Base-by-base conservation (phyloP, 1,140 invertebrate species). In the Sminthurides bifidus region DNA sequence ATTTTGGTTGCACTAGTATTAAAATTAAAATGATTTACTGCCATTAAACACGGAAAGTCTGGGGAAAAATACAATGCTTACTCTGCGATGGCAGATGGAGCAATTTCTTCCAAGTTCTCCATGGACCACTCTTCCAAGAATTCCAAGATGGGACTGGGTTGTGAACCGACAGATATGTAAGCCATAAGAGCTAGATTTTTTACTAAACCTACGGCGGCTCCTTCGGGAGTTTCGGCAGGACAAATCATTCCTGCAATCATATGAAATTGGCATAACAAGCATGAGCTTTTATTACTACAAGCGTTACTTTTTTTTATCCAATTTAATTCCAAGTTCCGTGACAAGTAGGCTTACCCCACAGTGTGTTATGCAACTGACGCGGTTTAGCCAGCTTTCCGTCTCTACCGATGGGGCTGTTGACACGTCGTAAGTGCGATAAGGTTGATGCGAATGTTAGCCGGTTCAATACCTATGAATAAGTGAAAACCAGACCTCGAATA, bases 101-200 rank as follows among this genome's bases (percentile, higher is more conserved):
- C 90, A 65, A 95, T 94, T 79, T 97, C 93, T 76, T 98, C 94
- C 41, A 98, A 76, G 72, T 98, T 98, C 74, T 98, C 95, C 95
- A 98, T 98, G 53, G 90, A 94, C 95, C 95, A 98, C 71, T 98
- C 94, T 71, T 98, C 94, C 78, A 98, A 93, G 77, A 98, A 98
- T 75, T 98, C 94, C 3, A 98, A 73, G 75, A 98, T 98, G 1
- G 94, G 94, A 5, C 92, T 94, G 1, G 94, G 93, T 70, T 97
- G 90, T 38, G 91, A 96, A 54, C 95, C 95, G 23, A 98, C 95
- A 65, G 92, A 97, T 64, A 98, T 98, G 67, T 98, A 98, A 19
- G 95, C 91, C 95, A 98, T 98, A 4, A 98, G 74, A 0, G 95
- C 95, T 8, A 98, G 73, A 75, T 98, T 98, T 71, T 98, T 98